Conservation (phyloP, 1,140 invertebrate species). For the Ooceraea biroi region DNA sequence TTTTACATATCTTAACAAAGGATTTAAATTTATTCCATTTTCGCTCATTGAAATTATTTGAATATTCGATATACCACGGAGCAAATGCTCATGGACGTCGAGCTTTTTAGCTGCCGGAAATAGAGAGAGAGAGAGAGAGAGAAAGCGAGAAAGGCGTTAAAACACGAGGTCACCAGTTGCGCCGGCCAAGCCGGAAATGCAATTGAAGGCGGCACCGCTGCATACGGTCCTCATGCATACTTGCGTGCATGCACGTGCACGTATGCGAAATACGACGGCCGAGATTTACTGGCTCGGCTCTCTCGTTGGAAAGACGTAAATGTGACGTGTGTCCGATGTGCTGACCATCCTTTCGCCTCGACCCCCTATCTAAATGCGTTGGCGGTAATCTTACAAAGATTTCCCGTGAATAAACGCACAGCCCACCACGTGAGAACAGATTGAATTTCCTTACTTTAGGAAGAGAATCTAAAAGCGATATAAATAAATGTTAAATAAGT, state of each 20-base stretch:
- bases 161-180: conserved; percentile 47
- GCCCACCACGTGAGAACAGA: neutral
- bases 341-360: neutral
- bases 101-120: conserved; percentile 4
- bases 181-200: conserved; percentile 27
- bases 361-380: conserved; percentile 22
- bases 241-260: neutral
- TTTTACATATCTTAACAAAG: neutral
- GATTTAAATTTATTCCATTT: neutral
- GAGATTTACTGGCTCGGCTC: conserved; percentile 21
- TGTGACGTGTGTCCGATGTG: neutral
- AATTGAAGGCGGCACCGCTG: conserved; percentile 10
- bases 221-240: conserved; percentile 19
- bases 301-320: conserved; percentile 22
- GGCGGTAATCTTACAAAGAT: conserved; percentile 3
- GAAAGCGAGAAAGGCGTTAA: neutral
- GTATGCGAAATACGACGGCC: conserved; percentile 16
- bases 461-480: neutral
- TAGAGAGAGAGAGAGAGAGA: neutral
- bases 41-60: neutral
- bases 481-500: too few relatives aligned
- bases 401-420: conserved; percentile 9
- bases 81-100: neutral
- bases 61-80: neutral
- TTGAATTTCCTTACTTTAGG: conserved; percentile 14